Conservation (phyloP, 2,888 invertebrate genomes). For the Meloe dianella region DNA sequence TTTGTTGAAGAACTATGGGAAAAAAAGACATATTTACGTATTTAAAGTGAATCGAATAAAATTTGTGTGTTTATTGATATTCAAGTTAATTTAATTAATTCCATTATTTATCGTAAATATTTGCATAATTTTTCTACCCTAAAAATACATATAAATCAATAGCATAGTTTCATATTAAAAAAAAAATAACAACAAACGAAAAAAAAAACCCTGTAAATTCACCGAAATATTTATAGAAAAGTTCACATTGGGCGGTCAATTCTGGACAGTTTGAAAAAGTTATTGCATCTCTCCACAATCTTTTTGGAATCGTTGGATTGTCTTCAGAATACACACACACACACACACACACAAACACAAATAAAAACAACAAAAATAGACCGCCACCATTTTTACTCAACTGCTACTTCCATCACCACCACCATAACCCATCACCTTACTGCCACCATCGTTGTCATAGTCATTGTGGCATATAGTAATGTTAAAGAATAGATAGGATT, state of each 20-base stretch:
- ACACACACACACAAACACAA: too few relatives aligned
- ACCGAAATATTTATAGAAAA: neutral
- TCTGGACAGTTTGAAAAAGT: slow-evolving; percentile 47
- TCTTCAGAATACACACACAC: too few relatives aligned
- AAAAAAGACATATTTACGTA: too few relatives aligned
- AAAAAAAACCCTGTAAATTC: neutral
- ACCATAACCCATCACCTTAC: neutral
- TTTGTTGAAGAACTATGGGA: too few relatives aligned
- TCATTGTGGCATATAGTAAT: neutral
- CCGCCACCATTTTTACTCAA: neutral
- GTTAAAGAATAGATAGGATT: slow-evolving; percentile 45
- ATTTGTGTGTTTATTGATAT: neutral
- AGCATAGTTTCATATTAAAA: neutral
- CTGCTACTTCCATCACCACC: neutral
- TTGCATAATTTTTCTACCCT: neutral
- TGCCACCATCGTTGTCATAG: neutral
- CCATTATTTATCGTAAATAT: neutral
- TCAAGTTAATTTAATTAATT: neutral
- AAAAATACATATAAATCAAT: neutral
- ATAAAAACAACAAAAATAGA: too few relatives aligned
- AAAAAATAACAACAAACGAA: too few relatives aligned
- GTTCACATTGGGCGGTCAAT: slow-evolving; percentile 38
- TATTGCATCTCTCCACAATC: slow-evolving; percentile 40
- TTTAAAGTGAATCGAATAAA: neutral
- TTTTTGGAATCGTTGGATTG: neutral